Conservation (phyloP, 2,888 invertebrate genomes). For the Dusona sp. region DNA sequence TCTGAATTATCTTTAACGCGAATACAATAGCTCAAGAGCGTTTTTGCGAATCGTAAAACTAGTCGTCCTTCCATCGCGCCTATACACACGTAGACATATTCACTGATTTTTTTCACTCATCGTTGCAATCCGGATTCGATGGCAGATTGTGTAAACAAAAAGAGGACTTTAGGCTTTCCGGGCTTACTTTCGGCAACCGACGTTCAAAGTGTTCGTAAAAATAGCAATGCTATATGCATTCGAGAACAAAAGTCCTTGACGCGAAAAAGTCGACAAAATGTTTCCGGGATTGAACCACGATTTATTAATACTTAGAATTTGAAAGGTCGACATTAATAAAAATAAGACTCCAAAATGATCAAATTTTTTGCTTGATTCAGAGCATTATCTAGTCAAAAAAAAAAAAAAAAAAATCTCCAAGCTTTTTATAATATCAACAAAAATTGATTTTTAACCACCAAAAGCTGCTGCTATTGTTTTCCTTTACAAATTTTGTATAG, state of each 20-base stretch:
- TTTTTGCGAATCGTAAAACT: conserved; percentile 55
- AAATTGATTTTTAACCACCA: neutral
- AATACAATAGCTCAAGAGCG: conserved; percentile 20
- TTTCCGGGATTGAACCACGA: conserved; percentile 14
- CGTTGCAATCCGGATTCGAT: conserved; percentile 20
- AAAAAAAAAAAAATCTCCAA: neutral
- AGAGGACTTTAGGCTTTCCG: neutral
- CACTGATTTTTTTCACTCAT: conserved; percentile 1
- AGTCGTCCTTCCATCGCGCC: conserved; percentile 51
- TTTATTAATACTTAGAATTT: neutral
- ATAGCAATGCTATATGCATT: neutral
- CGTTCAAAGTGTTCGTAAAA: neutral
- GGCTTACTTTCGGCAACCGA: neutral
- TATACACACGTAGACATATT: neutral
- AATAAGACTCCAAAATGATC: neutral
- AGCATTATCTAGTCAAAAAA: neutral
- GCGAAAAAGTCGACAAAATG: neutral
- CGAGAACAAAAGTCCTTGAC: conserved; percentile 29
- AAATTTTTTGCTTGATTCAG: neutral
- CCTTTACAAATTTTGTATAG: neutral
- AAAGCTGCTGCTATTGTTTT: too few relatives aligned
- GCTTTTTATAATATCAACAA: neutral
- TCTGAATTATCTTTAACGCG: conserved; percentile 32
- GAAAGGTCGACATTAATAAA: conserved; percentile 1
- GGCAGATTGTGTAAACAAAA: neutral